Conservation (phyloP, 92 coral and sea anemone species). For the Phenganax subtilis region DNA sequence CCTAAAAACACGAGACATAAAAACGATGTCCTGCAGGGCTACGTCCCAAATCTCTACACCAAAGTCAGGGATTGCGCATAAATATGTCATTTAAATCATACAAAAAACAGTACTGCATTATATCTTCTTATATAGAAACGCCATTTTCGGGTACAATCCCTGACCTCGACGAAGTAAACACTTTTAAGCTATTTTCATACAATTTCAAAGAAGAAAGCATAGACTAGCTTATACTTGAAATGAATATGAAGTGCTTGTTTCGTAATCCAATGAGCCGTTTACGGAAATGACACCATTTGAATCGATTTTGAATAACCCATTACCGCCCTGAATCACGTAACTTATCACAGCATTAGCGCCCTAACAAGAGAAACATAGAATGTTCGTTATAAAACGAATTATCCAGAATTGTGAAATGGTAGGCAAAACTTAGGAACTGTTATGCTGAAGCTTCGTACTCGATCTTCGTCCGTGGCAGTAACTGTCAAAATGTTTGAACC, state of each 20-base stretch:
- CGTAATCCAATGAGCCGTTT: conserved; percentile 56
- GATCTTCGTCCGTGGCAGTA: conserved; percentile 30
- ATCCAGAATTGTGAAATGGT: background rate
- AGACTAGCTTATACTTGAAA: conserved; percentile 3
- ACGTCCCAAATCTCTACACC: background rate
- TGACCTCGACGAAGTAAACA: too few species aligned
- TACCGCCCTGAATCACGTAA: conserved; percentile 41
- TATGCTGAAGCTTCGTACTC: background rate
- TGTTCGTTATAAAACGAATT: background rate
- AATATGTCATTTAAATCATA: too few species aligned
- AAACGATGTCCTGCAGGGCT: background rate
- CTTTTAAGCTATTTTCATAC: background rate
- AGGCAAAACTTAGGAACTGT: background rate
- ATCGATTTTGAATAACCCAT: conserved; percentile 39
- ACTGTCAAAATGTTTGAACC: conserved; percentile 26
- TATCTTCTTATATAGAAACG: background rate
- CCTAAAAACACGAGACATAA: background rate
- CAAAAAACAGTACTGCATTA: too few species aligned
- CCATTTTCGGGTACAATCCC: background rate
- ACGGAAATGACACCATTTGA: conserved; percentile 49
- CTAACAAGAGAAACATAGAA: conserved; percentile 25
- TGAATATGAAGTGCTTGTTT: conserved; percentile 51
- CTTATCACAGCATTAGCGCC: conserved; percentile 40
- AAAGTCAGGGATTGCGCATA: background rate
- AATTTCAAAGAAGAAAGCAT: background rate